phyloP scores from a whole-genome alignment of 1,140 invertebrate genomes.

The Cylas formicarius region DNA sequence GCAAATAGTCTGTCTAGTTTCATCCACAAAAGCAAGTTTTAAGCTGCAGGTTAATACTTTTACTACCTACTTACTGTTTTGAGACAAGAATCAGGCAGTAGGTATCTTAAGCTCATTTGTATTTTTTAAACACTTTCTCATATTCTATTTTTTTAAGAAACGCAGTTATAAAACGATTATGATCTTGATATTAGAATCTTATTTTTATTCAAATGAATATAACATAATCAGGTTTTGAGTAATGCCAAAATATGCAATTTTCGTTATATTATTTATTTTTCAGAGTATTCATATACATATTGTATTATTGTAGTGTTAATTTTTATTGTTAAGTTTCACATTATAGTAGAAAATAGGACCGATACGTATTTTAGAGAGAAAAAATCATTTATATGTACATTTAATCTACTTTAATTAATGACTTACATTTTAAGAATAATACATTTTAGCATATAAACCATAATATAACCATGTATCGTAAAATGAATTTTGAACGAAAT shows the following conservation, averaged over 20 bases:
- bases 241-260: constrained; percentile 18
- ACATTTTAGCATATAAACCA: neutral
- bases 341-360: constrained; percentile 8
- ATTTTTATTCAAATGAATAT: too few species aligned
- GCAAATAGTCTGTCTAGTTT: too few species aligned
- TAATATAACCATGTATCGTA: neutral
- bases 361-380: constrained; percentile 1
- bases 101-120: too few species aligned
- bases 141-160: too few species aligned
- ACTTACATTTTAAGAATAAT: neutral
- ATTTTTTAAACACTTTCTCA: constrained; percentile 19
- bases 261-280: constrained; percentile 34
- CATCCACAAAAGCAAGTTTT: too few species aligned
- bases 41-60: too few species aligned
- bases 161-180: too few species aligned
- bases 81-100: too few species aligned
- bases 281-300: constrained; percentile 38
- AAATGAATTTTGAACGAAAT: neutral
- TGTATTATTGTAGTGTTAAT: constrained; percentile 25
- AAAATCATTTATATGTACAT: constrained; percentile 1
- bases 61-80: too few species aligned
- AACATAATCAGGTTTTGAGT: constrained; percentile 1
- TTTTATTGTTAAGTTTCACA: constrained; percentile 25
- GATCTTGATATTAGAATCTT: too few species aligned
- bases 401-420: neutral